phyloP scores from a whole-genome alignment of 2,888 invertebrate genomes.

The Hedya salicella region DNA sequence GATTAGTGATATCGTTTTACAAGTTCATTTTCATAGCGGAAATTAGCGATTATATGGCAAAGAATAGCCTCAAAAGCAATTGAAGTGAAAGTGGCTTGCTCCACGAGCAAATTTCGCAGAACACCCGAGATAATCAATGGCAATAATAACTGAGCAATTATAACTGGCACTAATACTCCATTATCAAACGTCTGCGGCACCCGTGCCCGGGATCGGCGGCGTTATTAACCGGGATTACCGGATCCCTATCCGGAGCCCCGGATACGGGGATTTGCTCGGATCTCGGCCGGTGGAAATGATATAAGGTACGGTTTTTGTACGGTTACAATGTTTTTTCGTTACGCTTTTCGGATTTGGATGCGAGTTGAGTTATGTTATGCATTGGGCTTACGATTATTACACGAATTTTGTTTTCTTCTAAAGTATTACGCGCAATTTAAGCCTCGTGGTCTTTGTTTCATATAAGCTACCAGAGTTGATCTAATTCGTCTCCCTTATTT shows the following conservation, averaged over 20 bases:
- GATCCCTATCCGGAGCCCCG: constrained; percentile 75
- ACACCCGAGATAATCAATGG: constrained; percentile 58
- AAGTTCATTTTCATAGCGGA: neutral
- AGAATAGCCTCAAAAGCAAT: constrained; percentile 4
- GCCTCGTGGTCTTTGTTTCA: neutral
- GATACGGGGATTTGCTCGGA: constrained; percentile 83
- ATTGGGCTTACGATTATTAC: constrained; percentile 1
- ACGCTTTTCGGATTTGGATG: constrained; percentile 50
- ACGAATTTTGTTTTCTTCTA: neutral
- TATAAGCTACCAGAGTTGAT: neutral
- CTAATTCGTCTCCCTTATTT: neutral
- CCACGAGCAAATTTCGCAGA: constrained; percentile 27
- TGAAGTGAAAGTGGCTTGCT: constrained; percentile 19
- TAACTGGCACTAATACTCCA: constrained; percentile 75
- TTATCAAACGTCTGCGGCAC: constrained; percentile 70
- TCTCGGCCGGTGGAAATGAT: constrained; percentile 80
- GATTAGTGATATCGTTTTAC: neutral
- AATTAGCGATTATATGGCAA: constrained; percentile 2
- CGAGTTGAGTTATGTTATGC: constrained; percentile 13
- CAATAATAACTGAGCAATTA: constrained; percentile 74
- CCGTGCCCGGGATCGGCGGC: constrained; percentile 64
- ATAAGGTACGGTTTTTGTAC: constrained; percentile 64
- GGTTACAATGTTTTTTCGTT: constrained; percentile 46
- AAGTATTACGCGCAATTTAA: neutral
- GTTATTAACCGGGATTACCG: constrained; percentile 84